Evolutionary conservation across 2,113 vertebrate genomes (phyloP).

Genomic region (Pavo muticus): DNA sequence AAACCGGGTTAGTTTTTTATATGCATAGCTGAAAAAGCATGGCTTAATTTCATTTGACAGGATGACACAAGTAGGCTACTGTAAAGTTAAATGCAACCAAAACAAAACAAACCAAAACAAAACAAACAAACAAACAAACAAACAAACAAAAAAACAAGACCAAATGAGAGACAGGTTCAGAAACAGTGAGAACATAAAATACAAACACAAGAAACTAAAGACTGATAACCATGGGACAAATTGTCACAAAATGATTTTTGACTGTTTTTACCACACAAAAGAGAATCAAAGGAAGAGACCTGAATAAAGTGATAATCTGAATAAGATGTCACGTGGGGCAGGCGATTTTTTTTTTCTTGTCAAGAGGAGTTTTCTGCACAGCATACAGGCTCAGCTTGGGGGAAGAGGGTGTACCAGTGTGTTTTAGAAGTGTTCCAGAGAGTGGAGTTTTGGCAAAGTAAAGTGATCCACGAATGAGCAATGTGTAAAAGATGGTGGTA

Average conservation of each 20-base stretch:
- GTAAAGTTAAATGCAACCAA: conserved; percentile 11
- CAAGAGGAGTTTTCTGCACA: not conserved
- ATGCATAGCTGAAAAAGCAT: not conserved
- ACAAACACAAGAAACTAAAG: not conserved
- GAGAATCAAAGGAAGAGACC: not conserved
- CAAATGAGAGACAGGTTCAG: not conserved
- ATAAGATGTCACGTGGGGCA: not conserved
- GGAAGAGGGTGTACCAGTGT: not conserved
- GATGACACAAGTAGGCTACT: conserved; percentile 26
- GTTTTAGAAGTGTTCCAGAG: not conserved
- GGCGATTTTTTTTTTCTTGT: not conserved
- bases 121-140: not conserved
- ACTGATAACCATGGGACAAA: not conserved
- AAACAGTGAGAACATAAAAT: not conserved
- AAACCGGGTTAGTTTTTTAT: conserved; percentile 30
- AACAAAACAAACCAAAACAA: not conserved
- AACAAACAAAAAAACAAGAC: not conserved
- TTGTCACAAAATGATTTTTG: not conserved
- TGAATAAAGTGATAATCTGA: not conserved
- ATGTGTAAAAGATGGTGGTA: not conserved
- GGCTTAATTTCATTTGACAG: conserved; percentile 9
- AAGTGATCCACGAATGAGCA: not conserved
- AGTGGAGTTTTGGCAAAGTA: not conserved
- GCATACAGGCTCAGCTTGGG: not conserved
- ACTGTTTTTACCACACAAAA: not conserved